phyloP scores from a whole-genome alignment of 1,140 invertebrate genomes.

The Argopecten irradians region DNA sequence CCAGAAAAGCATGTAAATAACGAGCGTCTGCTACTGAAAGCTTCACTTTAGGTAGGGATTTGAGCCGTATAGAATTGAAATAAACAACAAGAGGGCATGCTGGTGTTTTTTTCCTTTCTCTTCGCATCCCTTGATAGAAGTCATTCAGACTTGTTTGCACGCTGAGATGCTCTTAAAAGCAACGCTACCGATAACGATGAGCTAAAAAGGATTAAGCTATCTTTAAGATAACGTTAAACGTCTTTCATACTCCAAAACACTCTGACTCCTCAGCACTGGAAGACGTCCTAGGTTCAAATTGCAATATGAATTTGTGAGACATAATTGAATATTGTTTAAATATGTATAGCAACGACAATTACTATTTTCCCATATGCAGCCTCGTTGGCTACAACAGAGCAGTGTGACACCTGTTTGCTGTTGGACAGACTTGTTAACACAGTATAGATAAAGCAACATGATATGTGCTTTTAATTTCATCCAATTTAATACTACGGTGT shows the following conservation, averaged over 20 bases:
- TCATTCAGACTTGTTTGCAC: background rate
- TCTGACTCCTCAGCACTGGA: background rate
- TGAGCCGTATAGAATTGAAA: background rate
- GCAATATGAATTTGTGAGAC: background rate
- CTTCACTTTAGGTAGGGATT: background rate
- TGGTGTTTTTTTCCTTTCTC: background rate
- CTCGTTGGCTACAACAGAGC: background rate
- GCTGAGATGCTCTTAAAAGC: conserved; percentile 9
- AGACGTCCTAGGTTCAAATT: background rate
- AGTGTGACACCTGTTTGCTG: background rate
- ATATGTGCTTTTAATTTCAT: background rate
- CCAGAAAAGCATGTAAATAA: background rate
- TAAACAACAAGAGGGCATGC: background rate
- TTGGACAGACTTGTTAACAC: background rate
- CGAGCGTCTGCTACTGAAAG: background rate
- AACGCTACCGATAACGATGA: background rate
- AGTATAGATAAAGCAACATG: background rate
- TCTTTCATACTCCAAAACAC: background rate
- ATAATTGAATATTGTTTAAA: background rate
- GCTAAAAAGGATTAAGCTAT: background rate
- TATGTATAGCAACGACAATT: background rate
- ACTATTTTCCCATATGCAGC: background rate
- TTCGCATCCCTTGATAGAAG: background rate
- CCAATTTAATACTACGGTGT: background rate
- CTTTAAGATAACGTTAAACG: background rate